Conservation (phyloP, 2,113 vertebrate species). For the Tonatia bakeri region DNA sequence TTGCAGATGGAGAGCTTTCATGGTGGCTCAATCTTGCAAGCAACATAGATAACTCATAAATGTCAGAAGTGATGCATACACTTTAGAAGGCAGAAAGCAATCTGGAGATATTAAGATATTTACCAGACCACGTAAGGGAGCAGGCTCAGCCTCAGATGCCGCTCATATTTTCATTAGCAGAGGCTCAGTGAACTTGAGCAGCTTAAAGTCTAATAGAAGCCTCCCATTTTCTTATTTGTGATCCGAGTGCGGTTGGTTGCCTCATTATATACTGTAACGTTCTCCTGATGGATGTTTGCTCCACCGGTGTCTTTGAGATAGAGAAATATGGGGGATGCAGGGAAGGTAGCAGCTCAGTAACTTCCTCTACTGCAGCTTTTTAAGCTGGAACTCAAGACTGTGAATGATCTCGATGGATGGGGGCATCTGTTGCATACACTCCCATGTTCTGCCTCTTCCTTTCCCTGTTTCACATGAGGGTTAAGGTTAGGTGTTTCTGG, state of each 20-base stretch:
- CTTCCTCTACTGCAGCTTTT: not conserved
- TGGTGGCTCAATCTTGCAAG: not conserved
- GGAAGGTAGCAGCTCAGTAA: not conserved
- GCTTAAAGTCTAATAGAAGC: conserved; percentile 50
- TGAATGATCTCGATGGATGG: not conserved
- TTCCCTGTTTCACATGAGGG: not conserved
- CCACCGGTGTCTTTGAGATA: not conserved
- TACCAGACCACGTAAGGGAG: conserved; percentile 1
- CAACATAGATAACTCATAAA: conserved; percentile 61
- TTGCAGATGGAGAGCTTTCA: not conserved
- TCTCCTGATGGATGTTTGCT: conserved; percentile 14
- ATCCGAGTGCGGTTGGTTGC: not conserved
- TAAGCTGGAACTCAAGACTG: not conserved
- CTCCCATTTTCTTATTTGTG: conserved; percentile 44
- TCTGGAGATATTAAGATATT: conserved; percentile 54
- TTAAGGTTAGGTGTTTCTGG: not conserved
- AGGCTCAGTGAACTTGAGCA: conserved; percentile 32
- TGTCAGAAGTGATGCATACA: conserved; percentile 59
- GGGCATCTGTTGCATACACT: not conserved
- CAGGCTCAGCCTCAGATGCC: not conserved
- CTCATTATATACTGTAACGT: conserved; percentile 17
- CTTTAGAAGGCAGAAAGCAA: conserved; percentile 30
- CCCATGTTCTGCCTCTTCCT: not conserved
- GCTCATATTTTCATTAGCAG: conserved; percentile 52
- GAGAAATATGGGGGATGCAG: not conserved